These are phyloP conservation scores for Rhynchonycteris naso DNA, from an alignment of 2,797 vertebrate genomes.

Conservation along the genomic window DNA sequence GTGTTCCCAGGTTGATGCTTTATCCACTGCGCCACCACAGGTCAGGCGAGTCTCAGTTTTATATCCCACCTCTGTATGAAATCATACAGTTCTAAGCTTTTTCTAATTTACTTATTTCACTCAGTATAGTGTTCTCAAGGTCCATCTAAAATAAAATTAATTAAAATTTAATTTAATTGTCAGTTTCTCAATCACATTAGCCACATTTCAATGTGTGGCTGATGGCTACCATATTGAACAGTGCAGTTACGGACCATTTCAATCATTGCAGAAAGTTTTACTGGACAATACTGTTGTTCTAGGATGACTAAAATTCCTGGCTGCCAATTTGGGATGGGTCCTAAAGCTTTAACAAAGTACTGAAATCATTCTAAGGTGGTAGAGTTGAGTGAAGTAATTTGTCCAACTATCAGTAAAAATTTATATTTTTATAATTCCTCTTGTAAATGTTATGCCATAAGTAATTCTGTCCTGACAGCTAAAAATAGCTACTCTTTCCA, in stretches of 20 bases:
- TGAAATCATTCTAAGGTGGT: neutral
- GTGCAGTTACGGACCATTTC: neutral
- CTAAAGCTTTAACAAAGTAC: neutral
- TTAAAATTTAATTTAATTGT: neutral
- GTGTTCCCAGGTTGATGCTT: too few species aligned
- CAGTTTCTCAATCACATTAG: neutral
- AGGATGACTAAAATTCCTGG: neutral
- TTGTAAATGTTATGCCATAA: slow-evolving; percentile 19
- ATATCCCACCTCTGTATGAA: too few species aligned
- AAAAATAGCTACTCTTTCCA: slow-evolving; percentile 8
- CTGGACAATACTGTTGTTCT: neutral
- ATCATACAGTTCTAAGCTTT: too few species aligned
- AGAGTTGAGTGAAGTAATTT: neutral
- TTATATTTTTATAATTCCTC: neutral
- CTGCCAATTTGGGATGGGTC: neutral
- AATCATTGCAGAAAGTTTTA: neutral
- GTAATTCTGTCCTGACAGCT: neutral
- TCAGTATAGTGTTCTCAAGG: too few species aligned
- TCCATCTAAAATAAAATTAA: neutral
- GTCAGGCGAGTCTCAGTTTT: too few species aligned
- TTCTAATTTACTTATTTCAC: too few species aligned
- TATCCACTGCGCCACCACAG: too few species aligned
- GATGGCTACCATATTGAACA: neutral
- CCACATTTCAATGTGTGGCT: neutral
- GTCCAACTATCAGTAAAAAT: neutral